Base-by-base conservation (phyloP, 2,888 invertebrate species). In the Dryococelus australis region DNA sequence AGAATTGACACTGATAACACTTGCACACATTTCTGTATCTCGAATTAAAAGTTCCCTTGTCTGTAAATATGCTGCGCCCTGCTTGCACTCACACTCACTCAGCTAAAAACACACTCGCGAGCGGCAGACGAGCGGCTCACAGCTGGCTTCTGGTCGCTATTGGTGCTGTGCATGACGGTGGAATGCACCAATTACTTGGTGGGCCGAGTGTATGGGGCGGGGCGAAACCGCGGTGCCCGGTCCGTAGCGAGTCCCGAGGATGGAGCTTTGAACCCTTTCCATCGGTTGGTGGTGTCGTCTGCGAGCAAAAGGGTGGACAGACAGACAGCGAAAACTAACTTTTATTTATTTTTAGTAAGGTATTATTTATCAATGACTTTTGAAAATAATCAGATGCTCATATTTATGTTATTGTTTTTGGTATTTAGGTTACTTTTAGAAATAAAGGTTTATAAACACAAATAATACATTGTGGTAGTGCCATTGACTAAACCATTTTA, bases 141-240 rank as follows among this genome's bases (percentile, higher is more conserved):
- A 47, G 47, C 51, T 35, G 43, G 79, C 84, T 83, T 79, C 83
- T 86, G 65, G 84, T 26, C 26, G 86, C 87, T 87, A 86, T 85
- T 85, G 87, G 85, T 87, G 91, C 91, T n/a, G 91, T 91, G 26
- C 92, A 91, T 88, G 91, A 89, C 27, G 90, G 89, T 90, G 91
- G 91, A 85, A 26, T 43, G 90, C 89, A 88, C 91, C 90, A 84
- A 89, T 94, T 94, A 94, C 92, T 94, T 94, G 91, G 93, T 91
- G 90, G 94, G 94, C 90, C 94, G 93, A 90, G 94, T 91, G 91
- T 94, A 94, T 88, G 94, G 94, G 90, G 94, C 93, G 90, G 93
- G 92, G 91, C 94, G 94, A 92, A 94, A 94, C 91, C 94, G 94
- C 92, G 94, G 92, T 89, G 93, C 93, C 35, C 89, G 89, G 86